Conservation (phyloP, 1,140 invertebrate species). For the Scaptomyza pallida region DNA sequence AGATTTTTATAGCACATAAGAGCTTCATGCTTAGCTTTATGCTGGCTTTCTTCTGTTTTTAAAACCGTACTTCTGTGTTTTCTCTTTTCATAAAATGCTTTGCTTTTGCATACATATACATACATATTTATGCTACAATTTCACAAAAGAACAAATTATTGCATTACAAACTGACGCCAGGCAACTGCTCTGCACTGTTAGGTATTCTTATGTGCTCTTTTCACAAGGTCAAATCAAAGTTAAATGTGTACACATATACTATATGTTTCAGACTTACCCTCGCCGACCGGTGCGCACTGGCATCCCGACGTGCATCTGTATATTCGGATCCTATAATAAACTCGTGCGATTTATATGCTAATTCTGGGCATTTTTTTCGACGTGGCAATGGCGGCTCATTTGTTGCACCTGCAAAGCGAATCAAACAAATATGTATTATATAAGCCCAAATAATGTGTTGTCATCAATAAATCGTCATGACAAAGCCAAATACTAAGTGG, state of each 20-base stretch:
- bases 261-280: slow-evolving; percentile 72
- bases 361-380: slow-evolving; percentile 93
- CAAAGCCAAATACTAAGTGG: slow-evolving; percentile 47
- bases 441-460: slow-evolving; percentile 24
- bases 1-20: no score
- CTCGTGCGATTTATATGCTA: slow-evolving; percentile 93
- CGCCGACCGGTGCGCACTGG: slow-evolving; percentile 73
- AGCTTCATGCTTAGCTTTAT: no score
- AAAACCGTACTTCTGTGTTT: no score
- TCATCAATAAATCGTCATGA: slow-evolving; percentile 44
- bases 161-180: neutral
- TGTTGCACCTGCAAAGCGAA: slow-evolving; percentile 61
- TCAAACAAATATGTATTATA: slow-evolving; percentile 16
- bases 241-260: slow-evolving; percentile 9
- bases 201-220: slow-evolving; percentile 3
- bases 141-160: slow-evolving; percentile 14
- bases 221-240: slow-evolving; percentile 34
- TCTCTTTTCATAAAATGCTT: neutral
- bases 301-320: slow-evolving; percentile 79
- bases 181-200: neutral
- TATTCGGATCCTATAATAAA: slow-evolving; percentile 88
- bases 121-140: slow-evolving; percentile 13
- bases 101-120: no score
- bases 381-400: slow-evolving; percentile 92
- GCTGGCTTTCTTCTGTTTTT: no score